These are phyloP conservation scores for Caligus rogercresseyi DNA, from an alignment of 1,140 invertebrate species.

Conservation along the genomic window DNA sequence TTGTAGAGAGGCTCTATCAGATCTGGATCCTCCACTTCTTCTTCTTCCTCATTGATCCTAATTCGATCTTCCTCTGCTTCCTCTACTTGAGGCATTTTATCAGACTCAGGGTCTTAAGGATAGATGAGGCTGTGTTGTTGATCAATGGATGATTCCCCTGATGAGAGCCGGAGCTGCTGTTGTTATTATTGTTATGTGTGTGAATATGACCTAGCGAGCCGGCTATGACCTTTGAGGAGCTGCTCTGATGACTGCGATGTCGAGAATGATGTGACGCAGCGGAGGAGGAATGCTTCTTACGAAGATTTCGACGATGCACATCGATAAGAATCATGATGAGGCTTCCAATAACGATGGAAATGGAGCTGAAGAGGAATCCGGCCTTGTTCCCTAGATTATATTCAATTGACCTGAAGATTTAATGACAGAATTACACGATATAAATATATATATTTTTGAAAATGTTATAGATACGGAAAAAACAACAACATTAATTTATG, in stretches of 20 bases:
- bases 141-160: too few relatives aligned
- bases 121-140: background rate
- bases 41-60: background rate
- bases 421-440: too few relatives aligned
- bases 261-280: background rate
- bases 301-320: slow-evolving; percentile 43
- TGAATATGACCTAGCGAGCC: slow-evolving; percentile 45
- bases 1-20: background rate
- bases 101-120: background rate
- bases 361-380: slow-evolving; percentile 62
- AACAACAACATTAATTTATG: too few relatives aligned
- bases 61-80: background rate
- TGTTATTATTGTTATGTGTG: too few relatives aligned
- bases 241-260: background rate
- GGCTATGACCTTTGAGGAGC: too few relatives aligned
- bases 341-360: slow-evolving; percentile 51
- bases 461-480: too few relatives aligned
- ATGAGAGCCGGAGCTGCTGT: slow-evolving; percentile 26
- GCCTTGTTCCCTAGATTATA: slow-evolving; percentile 48
- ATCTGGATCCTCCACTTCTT: background rate
- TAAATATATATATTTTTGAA: too few relatives aligned
- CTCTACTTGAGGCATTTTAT: background rate
- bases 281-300: background rate
- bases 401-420: slow-evolving; percentile 51
- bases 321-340: slow-evolving; percentile 59